Evolutionary conservation across 1,140 invertebrate genomes (phyloP).

Genomic region (Cherax quadricarinatus): DNA sequence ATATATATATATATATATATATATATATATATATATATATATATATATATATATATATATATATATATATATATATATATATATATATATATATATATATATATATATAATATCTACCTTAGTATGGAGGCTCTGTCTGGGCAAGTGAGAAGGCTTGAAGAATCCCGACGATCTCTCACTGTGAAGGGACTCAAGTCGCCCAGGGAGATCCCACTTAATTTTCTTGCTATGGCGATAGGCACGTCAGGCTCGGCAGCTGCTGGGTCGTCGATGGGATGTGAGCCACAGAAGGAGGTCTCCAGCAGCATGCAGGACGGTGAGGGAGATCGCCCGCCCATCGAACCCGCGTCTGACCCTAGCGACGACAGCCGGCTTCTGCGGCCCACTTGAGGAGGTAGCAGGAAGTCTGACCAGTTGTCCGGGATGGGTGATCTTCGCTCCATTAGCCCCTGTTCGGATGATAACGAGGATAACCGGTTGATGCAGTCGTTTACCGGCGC

Average conservation of each 20-base stretch:
- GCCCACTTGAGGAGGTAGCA: constrained; percentile 71
- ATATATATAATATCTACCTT: constrained; percentile 38
- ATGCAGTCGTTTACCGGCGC: constrained; percentile 73
- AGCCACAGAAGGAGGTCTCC: constrained; percentile 73
- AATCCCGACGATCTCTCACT: constrained; percentile 21
- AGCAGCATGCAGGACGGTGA: constrained; percentile 72
- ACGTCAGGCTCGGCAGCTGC: constrained; percentile 71
- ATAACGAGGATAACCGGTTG: constrained; percentile 64
- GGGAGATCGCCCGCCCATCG: constrained; percentile 70
- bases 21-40: too few relatives aligned
- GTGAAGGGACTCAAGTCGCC: constrained; percentile 70
- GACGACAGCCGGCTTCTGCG: constrained; percentile 71
- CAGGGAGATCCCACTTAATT: constrained; percentile 72
- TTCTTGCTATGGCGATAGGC: constrained; percentile 70
- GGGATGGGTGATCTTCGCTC: constrained; percentile 72
- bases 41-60: too few relatives aligned
- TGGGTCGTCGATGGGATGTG: constrained; percentile 72
- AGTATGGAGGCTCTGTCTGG: constrained; percentile 70
- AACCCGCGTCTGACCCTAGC: constrained; percentile 71
- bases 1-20: too few relatives aligned
- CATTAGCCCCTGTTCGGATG: constrained; percentile 41
- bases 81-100: too few relatives aligned
- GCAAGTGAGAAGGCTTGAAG: constrained; percentile 51
- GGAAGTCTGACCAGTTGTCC: constrained; percentile 73
- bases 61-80: too few relatives aligned